A percentile compares a stretch with the other conserved stretches of the same genome.
phyloP scores from a whole-genome alignment of 2,888 invertebrate genomes.

The Aleiodes testaceus region DNA sequence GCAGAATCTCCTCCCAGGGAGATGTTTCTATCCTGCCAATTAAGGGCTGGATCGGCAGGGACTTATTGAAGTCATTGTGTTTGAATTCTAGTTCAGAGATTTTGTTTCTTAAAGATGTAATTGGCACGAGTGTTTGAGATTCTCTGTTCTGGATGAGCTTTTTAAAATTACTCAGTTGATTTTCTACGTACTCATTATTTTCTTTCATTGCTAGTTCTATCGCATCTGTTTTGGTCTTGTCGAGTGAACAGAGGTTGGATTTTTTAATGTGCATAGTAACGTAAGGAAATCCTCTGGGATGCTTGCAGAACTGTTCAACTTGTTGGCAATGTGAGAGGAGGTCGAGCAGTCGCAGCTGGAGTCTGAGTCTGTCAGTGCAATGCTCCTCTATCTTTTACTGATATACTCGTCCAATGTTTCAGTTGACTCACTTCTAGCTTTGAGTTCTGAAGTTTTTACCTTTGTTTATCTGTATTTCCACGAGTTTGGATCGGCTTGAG shows the following conservation, averaged over 20 bases:
- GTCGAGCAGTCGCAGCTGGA: background rate
- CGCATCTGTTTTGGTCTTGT: too few species aligned
- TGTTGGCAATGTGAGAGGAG: background rate
- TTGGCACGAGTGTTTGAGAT: background rate
- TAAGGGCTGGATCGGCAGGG: too few species aligned
- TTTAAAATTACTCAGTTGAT: too few species aligned
- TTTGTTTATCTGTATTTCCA: too few species aligned
- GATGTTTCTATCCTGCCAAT: too few species aligned
- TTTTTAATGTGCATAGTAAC: too few species aligned
- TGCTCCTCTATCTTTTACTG: background rate
- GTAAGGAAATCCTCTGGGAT: too few species aligned
- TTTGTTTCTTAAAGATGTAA: background rate
- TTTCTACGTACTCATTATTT: background rate
- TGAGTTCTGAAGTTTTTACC: background rate
- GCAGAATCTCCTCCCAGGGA: too few species aligned
- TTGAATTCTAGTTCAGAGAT: background rate
- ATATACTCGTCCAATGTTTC: background rate
- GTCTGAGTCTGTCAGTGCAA: background rate
- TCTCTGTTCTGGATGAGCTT: background rate
- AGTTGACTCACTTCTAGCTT: background rate
- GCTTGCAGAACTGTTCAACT: background rate
- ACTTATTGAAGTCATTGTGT: background rate
- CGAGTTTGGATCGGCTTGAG: background rate
- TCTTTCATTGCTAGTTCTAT: background rate
- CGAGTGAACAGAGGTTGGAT: too few species aligned